A percentile compares a stretch with the other conserved stretches of the same genome.
phyloP scores from a whole-genome alignment of 2,888 invertebrate species.

The Plebejus argus region DNA sequence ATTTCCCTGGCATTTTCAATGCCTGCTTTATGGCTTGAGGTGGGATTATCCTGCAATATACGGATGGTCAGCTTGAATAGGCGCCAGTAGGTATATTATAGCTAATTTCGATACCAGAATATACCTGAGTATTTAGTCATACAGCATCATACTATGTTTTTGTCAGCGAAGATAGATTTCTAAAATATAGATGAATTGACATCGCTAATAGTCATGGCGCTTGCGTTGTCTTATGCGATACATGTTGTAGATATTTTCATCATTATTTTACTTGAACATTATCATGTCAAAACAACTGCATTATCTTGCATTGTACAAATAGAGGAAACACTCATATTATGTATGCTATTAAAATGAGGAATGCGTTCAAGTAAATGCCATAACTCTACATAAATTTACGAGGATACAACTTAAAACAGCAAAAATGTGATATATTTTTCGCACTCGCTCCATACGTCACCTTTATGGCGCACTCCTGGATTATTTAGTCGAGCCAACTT shows the following conservation, averaged over 20 bases:
- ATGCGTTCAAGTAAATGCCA: neutral
- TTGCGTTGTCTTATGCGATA: too few relatives aligned
- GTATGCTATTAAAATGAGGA: neutral
- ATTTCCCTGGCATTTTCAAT: neutral
- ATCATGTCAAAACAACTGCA: neutral
- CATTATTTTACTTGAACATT: neutral
- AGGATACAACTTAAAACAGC: slow-evolving; percentile 2
- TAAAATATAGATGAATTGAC: neutral
- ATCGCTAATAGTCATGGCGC: neutral
- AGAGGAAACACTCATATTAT: neutral
- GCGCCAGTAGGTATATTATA: neutral
- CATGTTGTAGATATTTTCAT: too few relatives aligned
- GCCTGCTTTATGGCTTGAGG: neutral
- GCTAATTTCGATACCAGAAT: neutral
- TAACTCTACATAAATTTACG: neutral
- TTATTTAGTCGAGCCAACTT: slow-evolving; percentile 20
- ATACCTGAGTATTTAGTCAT: too few relatives aligned
- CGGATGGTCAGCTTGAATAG: neutral
- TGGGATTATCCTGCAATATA: neutral
- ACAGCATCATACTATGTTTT: neutral
- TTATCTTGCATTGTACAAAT: neutral
- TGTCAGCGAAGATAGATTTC: neutral
- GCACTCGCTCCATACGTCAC: slow-evolving; percentile 11
- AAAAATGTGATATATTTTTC: slow-evolving; percentile 10
- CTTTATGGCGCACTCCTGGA: neutral